Percentiles rank a stretch among this genome's conserved stretches.
Evolutionary conservation across 1,140 invertebrate genomes (phyloP).

Genomic region (Formica selysi): DNA sequence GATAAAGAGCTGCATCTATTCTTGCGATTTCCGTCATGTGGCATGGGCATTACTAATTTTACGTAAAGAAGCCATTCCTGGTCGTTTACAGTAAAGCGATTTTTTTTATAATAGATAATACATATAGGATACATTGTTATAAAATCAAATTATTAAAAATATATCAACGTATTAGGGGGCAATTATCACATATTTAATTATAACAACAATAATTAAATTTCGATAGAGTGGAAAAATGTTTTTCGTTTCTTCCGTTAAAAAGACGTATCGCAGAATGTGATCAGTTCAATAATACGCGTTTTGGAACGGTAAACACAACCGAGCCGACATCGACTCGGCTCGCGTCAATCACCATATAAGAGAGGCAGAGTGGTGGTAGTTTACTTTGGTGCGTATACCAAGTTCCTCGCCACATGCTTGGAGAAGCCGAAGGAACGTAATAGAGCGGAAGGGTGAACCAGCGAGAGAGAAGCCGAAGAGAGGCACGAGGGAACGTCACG

Average conservation of each 20-base stretch:
- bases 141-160: background rate
- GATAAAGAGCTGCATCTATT: slow-evolving; percentile 65
- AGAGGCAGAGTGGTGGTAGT: slow-evolving; percentile 65
- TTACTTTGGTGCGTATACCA: slow-evolving; percentile 64
- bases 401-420: slow-evolving; percentile 50
- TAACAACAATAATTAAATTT: slow-evolving; percentile 10
- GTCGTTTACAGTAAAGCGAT: background rate
- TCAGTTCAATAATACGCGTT: slow-evolving; percentile 14
- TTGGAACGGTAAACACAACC: slow-evolving; percentile 40
- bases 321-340: slow-evolving; percentile 40
- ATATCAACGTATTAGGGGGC: background rate
- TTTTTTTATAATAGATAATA: background rate
- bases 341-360: slow-evolving; percentile 56
- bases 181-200: background rate
- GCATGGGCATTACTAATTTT: background rate
- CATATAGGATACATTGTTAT: background rate
- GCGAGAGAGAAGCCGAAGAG: slow-evolving; percentile 57
- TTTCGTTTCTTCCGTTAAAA: background rate
- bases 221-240: background rate
- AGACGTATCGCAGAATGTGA: background rate
- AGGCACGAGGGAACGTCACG: slow-evolving; percentile 65
- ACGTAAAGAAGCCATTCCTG: background rate
- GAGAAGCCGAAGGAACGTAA: slow-evolving; percentile 48
- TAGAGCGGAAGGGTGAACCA: slow-evolving; percentile 17
- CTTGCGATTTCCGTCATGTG: slow-evolving; percentile 1